These are phyloP conservation scores for Vicugna pacos DNA, from an alignment of 2,113 vertebrate genomes.

Conservation along the genomic window DNA sequence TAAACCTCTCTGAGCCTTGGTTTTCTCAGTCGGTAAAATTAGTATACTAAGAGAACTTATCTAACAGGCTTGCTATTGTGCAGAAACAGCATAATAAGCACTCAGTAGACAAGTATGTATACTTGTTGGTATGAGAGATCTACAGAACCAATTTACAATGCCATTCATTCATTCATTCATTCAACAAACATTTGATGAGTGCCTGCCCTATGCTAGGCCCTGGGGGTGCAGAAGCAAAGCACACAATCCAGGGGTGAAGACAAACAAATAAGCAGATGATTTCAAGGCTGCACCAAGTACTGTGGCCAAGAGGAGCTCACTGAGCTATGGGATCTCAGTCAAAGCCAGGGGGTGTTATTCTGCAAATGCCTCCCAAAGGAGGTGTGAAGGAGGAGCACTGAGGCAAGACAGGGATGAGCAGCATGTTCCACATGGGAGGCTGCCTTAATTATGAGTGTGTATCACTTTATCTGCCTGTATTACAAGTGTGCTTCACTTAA, in stretches of 20 bases:
- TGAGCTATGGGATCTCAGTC: neutral
- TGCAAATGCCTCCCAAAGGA: neutral
- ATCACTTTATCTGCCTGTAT: neutral
- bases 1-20: neutral
- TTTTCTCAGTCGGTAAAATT: neutral
- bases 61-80: neutral
- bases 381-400: neutral
- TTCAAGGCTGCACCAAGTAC: neutral
- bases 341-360: neutral
- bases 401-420: neutral
- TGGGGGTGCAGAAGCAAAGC: neutral
- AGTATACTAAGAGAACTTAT: neutral
- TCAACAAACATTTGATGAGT: neutral
- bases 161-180: neutral
- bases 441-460: neutral
- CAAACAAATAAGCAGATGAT: neutral
- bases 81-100: neutral
- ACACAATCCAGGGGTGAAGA: neutral
- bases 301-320: neutral
- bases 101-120: neutral
- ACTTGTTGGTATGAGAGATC: neutral
- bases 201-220: neutral
- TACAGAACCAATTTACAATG: neutral
- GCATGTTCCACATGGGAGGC: neutral
- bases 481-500: neutral